These are phyloP conservation scores for Hyles lineata DNA, from an alignment of 2,888 invertebrate species.

Conservation along the genomic window DNA sequence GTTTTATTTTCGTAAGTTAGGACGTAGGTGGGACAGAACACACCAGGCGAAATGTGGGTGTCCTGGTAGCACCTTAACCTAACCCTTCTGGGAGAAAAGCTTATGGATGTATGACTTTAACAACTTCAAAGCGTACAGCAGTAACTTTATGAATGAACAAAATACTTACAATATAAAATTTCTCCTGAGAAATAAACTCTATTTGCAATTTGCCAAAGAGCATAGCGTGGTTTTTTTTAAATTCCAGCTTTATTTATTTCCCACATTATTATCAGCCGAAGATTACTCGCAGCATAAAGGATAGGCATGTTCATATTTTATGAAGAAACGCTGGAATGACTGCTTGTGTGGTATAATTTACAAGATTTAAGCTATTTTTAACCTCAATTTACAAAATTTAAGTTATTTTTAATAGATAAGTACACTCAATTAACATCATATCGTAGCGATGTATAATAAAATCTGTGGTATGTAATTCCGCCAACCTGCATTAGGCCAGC, in stretches of 20 bases:
- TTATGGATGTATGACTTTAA: too few relatives aligned
- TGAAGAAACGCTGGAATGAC: conserved; percentile 69
- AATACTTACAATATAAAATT: background rate
- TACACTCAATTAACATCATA: background rate
- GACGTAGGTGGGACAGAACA: too few relatives aligned
- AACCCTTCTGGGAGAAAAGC: too few relatives aligned
- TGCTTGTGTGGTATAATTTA: conserved; percentile 40
- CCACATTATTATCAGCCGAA: conserved; percentile 66
- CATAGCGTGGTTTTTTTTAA: conserved; percentile 23
- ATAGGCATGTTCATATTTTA: conserved; percentile 76
- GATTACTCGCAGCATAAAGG: conserved; percentile 63
- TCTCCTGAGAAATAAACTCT: background rate
- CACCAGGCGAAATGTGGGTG: too few relatives aligned
- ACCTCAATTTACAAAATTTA: conserved; percentile 35
- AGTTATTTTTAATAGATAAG: background rate
- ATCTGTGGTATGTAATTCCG: too few relatives aligned
- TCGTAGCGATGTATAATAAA: too few relatives aligned
- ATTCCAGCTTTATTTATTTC: conserved; percentile 48
- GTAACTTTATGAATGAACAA: background rate
- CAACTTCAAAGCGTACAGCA: background rate
- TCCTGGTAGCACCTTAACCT: too few relatives aligned
- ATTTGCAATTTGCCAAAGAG: background rate
- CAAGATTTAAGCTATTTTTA: conserved; percentile 5
- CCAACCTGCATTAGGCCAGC: too few relatives aligned
- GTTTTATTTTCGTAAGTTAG: too few relatives aligned